Percentiles rank a stretch among this genome's conserved stretches.
These are phyloP conservation scores for Esox lucius DNA, from an alignment of 2,797 vertebrate genomes.

Conservation along the genomic window DNA sequence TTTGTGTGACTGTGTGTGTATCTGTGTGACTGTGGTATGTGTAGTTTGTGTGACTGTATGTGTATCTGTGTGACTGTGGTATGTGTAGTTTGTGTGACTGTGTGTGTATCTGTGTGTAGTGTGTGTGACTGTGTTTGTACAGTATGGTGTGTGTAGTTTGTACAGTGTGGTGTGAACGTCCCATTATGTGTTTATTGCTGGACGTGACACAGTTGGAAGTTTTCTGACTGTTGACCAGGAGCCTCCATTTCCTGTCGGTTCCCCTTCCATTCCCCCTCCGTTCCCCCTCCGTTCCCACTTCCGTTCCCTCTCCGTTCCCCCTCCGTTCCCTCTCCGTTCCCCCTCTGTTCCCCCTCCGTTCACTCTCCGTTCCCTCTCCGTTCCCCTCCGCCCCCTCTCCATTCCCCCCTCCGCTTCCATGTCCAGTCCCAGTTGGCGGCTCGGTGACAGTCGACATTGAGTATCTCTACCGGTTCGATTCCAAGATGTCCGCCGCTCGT, in stretches of 20 bases:
- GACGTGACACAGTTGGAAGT: background rate
- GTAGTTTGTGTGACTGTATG: slow-evolving; percentile 9
- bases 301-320: background rate
- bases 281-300: background rate
- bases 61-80: background rate
- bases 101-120: background rate
- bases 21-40: too few species aligned
- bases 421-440: slow-evolving; percentile 71
- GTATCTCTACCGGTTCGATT: slow-evolving; percentile 62
- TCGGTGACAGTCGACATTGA: slow-evolving; percentile 59
- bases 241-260: background rate
- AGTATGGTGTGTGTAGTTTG: background rate
- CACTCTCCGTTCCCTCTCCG: background rate
- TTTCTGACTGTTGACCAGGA: background rate
- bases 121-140: slow-evolving; percentile 11
- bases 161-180: background rate
- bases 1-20: too few species aligned
- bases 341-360: too few species aligned
- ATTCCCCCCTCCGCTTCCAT: background rate
- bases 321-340: background rate
- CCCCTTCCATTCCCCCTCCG: background rate
- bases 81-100: background rate
- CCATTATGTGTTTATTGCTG: background rate
- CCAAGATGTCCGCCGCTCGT: slow-evolving; percentile 38
- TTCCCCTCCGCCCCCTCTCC: background rate